Percentiles rank a stretch among this genome's conserved stretches.
Evolutionary conservation across 2,888 invertebrate species (phyloP).

Genomic region (Minunthozetes semirufus): DNA sequence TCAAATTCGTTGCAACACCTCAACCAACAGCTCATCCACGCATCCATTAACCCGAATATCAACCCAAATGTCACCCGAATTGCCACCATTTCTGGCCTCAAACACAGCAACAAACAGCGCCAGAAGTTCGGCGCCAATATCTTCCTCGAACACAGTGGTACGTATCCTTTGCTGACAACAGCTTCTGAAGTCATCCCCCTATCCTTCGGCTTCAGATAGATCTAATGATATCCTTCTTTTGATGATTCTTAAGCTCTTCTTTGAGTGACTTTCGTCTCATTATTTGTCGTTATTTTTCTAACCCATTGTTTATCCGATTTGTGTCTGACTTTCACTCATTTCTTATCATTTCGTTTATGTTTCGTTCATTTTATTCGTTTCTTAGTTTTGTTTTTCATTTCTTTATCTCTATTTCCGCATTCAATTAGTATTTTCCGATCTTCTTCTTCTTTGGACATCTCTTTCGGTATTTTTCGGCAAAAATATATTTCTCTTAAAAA

Average conservation of each 20-base stretch:
- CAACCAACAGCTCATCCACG: slow-evolving; percentile 7
- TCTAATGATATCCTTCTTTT: not conserved
- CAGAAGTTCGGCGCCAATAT: slow-evolving; percentile 56
- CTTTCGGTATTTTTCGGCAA: not conserved
- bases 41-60: slow-evolving; percentile 9
- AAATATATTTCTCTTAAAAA: no score
- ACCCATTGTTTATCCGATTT: slow-evolving; percentile 41
- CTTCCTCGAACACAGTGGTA: slow-evolving; percentile 90
- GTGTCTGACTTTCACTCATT: slow-evolving; percentile 36
- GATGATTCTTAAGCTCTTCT: slow-evolving; percentile 4
- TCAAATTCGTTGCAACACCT: not conserved
- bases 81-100: slow-evolving; percentile 21
- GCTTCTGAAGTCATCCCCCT: not conserved
- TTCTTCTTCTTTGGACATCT: not conserved
- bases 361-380: not conserved
- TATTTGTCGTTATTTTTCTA: slow-evolving; percentile 17
- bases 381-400: not conserved
- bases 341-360: slow-evolving; percentile 46
- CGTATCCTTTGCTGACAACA: slow-evolving; percentile 50
- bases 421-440: not conserved
- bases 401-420: not conserved
- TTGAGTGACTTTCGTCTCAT: slow-evolving; percentile 31
- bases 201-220: not conserved
- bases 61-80: slow-evolving; percentile 23
- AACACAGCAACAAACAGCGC: slow-evolving; percentile 17